Conservation (phyloP, 2,888 invertebrate species). For the Chymomyza procnemis region DNA sequence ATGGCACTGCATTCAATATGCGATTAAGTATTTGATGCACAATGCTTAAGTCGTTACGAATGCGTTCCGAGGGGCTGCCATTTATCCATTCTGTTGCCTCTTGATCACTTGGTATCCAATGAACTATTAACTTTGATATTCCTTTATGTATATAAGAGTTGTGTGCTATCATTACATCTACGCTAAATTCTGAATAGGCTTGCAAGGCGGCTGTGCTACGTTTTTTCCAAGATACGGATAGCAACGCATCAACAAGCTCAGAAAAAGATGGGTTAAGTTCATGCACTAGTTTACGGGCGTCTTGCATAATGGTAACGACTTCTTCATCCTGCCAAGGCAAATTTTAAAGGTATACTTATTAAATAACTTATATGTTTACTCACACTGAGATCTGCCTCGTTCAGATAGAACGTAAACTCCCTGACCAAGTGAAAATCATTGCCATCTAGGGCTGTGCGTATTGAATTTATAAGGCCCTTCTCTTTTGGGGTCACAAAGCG, state of each 20-base stretch:
- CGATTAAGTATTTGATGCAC: constrained; percentile 81
- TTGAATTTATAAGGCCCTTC: constrained; percentile 63
- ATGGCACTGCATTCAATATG: constrained; percentile 79
- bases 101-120: constrained; percentile 81
- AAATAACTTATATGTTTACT: constrained; percentile 32
- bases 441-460: constrained; percentile 58
- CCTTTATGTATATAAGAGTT: constrained; percentile 83
- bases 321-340: constrained; percentile 80
- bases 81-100: constrained; percentile 82
- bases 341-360: background rate
- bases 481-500: constrained; percentile 72
- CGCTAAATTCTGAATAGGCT: constrained; percentile 83
- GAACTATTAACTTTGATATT: constrained; percentile 81
- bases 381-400: constrained; percentile 63
- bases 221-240: constrained; percentile 82
- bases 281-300: constrained; percentile 81
- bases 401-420: constrained; percentile 69
- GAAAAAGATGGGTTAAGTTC: constrained; percentile 80
- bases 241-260: constrained; percentile 81
- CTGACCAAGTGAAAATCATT: constrained; percentile 62
- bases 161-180: constrained; percentile 85
- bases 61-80: constrained; percentile 81
- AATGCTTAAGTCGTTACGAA: constrained; percentile 81
- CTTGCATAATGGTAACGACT: constrained; percentile 80
- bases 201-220: constrained; percentile 78